Conservation (phyloP, 2,888 invertebrate genomes). For the Plusia festucae region DNA sequence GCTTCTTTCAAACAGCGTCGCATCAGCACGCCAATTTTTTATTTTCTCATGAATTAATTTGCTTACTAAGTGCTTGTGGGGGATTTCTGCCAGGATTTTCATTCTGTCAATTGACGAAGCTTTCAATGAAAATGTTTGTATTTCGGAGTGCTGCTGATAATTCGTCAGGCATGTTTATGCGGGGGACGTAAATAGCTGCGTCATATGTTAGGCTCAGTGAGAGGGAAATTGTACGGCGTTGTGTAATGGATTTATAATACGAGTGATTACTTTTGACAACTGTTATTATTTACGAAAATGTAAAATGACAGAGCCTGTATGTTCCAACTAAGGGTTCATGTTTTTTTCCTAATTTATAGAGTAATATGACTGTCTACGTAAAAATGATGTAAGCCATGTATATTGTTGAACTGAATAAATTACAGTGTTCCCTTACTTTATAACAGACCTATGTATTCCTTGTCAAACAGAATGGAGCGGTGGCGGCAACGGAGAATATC, state of each 20-base stretch:
- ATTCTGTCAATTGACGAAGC: slow-evolving; percentile 69
- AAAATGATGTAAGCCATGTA: background rate
- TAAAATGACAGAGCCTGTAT: slow-evolving; percentile 4
- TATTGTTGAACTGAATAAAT: background rate
- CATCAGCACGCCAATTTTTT: slow-evolving; percentile 67
- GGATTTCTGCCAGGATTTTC: slow-evolving; percentile 72
- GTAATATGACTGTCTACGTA: background rate
- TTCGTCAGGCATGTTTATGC: slow-evolving; percentile 54
- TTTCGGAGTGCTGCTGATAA: slow-evolving; percentile 66
- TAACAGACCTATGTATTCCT: slow-evolving; percentile 21
- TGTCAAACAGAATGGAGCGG: slow-evolving; percentile 93
- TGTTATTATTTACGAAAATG: slow-evolving; percentile 7
- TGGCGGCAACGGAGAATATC: slow-evolving; percentile 92
- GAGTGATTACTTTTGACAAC: slow-evolving; percentile 27
- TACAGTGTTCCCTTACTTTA: background rate
- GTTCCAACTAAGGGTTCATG: background rate
- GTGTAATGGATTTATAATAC: slow-evolving; percentile 38
- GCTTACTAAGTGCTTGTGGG: slow-evolving; percentile 76
- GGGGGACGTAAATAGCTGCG: slow-evolving; percentile 53
- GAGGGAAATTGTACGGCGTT: slow-evolving; percentile 37
- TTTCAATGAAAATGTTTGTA: slow-evolving; percentile 72
- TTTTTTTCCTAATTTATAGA: background rate
- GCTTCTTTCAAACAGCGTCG: slow-evolving; percentile 72
- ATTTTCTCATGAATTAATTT: slow-evolving; percentile 82
- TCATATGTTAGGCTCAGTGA: slow-evolving; percentile 51